Base-by-base conservation (phyloP, 2,113 vertebrate genomes). In the Lamprologus callipterus region DNA sequence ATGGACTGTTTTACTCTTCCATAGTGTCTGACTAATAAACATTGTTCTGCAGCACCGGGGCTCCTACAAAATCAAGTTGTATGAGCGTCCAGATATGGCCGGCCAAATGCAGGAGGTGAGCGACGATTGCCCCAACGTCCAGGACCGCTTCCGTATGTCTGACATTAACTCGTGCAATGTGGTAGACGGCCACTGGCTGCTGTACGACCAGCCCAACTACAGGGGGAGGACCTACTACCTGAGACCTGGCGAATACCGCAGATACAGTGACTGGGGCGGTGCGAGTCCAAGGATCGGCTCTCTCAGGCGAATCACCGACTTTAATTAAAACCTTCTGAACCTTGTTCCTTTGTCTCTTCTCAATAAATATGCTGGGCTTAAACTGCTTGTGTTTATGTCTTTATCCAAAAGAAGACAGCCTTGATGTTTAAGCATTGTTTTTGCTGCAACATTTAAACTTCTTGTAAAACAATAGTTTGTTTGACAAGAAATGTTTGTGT, bases 111-210 rank as follows among this genome's bases (percentile, higher is more conserved):
- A 95, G 65, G 96, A 96, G 83, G 82, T 96, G 80, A 93, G 65
- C 47, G 93, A 95, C 3, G 95, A 96, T 26, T 96, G 95, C 82
- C 92, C 95, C 47, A 95, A 93, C 28, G 83, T 96, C 78, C 92
- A 82, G 65, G 96, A 96, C 79, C 91, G 93, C 75, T 81, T 95
- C 85, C 92, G 47, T 11, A 92, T 95, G 87, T 93, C 92, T 45
- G 95, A 96, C 87, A 91, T 96, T 12, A 91, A 95, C 93, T 96
- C 95, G 7, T 95, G 95, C 94, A 94, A 93, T 7, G 95, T 96
- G 81, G 91, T 95, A 8, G 94, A 96, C 4, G 95, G 96, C 54
- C 94, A 95, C 63, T 96, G 96, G 96, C 90, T 95, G 84, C 86
- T 96, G 78, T 96, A 95, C 19, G 95, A 96, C 78, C 92, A 95